Evolutionary conservation across 2,888 invertebrate genomes (phyloP).

Genomic region (Callinectes sapidus): DNA sequence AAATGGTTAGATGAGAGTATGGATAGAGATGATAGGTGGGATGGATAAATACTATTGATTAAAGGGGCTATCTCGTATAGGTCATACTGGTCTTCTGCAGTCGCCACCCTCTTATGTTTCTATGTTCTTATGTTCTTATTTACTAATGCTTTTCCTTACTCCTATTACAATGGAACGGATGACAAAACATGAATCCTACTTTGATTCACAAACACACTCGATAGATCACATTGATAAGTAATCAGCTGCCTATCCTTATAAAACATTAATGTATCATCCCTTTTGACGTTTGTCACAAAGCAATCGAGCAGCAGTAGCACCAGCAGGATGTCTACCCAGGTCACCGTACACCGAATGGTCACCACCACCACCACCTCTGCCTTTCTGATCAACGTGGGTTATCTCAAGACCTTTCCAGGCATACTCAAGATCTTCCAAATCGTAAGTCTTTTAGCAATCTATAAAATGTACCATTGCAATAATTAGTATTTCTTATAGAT

Average conservation of each 20-base stretch:
- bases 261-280: neutral
- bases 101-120: too few relatives aligned
- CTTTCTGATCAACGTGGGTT: slow-evolving; percentile 87
- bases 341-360: slow-evolving; percentile 87
- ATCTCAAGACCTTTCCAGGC: slow-evolving; percentile 86
- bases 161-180: too few relatives aligned
- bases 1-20: too few relatives aligned
- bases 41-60: too few relatives aligned
- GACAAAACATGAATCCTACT: neutral
- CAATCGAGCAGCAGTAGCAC: neutral
- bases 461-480: too few relatives aligned
- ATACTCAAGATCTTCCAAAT: slow-evolving; percentile 87
- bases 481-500: too few relatives aligned
- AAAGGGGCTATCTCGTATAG: too few relatives aligned
- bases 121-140: too few relatives aligned
- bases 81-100: too few relatives aligned
- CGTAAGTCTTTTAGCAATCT: slow-evolving; percentile 80
- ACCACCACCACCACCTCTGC: slow-evolving; percentile 87
- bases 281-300: neutral
- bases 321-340: slow-evolving; percentile 87
- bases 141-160: too few relatives aligned
- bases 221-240: neutral
- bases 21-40: too few relatives aligned
- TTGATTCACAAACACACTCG: neutral
- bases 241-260: neutral